Base-by-base conservation (phyloP, 2,888 invertebrate species). In the Cremastobaeus sp. region DNA sequence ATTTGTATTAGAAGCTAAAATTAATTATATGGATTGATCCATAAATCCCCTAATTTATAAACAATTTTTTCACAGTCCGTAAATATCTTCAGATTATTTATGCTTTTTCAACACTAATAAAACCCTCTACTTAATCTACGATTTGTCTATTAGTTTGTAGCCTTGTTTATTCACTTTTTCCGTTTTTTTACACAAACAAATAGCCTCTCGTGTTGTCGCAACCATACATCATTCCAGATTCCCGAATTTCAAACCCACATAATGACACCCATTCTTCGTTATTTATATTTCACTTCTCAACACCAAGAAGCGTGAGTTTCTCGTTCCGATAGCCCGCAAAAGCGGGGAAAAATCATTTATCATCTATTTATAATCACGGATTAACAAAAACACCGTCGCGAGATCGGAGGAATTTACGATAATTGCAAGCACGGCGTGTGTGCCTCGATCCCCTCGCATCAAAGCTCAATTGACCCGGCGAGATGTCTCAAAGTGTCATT, bases 221-320 rank as follows among this genome's bases (percentile, higher is more conserved):
- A 50, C 32, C 64, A 48, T 30, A 30, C 57, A 57, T 64, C 35
- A 57, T 62, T 64, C 43, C n/a, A 11, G 5, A 14, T 32, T 32
- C 37, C 34, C 48, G 41, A 55, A 43, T 55, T 54, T 21, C 48
- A 48, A 54, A 54, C 34, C 14, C 54, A 15, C 4, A n/a, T 11
- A 34, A 30, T 32, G 25, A 47, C 34, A 9, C 2, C 35, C 52
- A 32, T 47, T 47, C 11, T 48, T 71, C 35, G 62, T 57, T 71
- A 64, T 62, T 71, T 64, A 71, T 52, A 41, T 45, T 57, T 18
- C 30, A 57, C 41, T 57, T 52, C 52, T 41, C 60, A 34, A 20
- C 37, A 8, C n/a, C 2, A 15, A 11, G 32, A 41, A 48, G 21
- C 64, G 57, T 52, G 70, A 52, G n/a, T n/a, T n/a, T 60, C 28